Conservation (phyloP, 2,797 vertebrate genomes). For the Falco berigora region DNA sequence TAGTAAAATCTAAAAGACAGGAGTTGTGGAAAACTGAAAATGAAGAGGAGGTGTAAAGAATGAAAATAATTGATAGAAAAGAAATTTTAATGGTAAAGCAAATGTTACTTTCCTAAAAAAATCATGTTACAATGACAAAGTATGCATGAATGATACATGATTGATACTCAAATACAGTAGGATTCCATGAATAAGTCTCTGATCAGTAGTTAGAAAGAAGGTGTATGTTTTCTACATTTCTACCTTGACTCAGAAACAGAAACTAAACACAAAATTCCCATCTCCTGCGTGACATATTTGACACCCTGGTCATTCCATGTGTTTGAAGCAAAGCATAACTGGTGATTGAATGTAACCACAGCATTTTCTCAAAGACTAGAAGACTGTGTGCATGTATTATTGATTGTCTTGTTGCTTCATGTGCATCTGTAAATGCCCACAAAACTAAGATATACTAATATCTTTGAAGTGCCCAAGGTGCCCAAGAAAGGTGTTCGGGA, state of each 20-base stretch:
- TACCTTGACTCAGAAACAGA: not conserved
- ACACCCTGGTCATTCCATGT: not conserved
- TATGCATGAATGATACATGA: not conserved
- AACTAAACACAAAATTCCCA: not conserved
- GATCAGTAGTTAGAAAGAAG: not conserved
- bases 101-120: not conserved
- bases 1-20: not conserved
- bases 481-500: too few relatives aligned
- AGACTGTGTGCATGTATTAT: too few relatives aligned
- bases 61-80: not conserved
- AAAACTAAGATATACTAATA: too few relatives aligned
- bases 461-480: too few relatives aligned
- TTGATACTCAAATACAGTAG: not conserved
- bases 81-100: not conserved
- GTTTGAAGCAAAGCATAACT: not conserved
- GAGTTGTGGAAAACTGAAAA: not conserved
- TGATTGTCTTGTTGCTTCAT: too few relatives aligned
- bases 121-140: not conserved
- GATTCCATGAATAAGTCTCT: not conserved
- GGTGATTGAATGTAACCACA: not conserved
- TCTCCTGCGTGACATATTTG: not conserved
- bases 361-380: not conserved
- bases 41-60: not conserved
- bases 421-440: too few relatives aligned
- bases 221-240: not conserved